Percentiles rank a stretch among this genome's conserved stretches.
phyloP scores from a whole-genome alignment of 2,888 invertebrate species.

The Notocelia uddmanniana region DNA sequence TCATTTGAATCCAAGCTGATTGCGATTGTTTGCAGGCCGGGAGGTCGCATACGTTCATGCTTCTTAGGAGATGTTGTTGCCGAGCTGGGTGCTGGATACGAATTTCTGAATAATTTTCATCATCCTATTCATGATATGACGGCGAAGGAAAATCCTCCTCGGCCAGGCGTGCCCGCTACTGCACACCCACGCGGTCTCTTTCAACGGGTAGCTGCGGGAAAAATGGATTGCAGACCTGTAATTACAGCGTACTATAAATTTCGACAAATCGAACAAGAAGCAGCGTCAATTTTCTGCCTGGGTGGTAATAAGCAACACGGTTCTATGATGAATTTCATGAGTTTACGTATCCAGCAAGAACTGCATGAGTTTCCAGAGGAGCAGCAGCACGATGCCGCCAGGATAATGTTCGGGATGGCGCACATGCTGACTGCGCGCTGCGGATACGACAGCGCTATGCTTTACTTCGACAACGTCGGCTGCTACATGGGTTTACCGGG shows the following conservation, averaged over 20 bases:
- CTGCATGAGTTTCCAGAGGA: conserved; percentile 88
- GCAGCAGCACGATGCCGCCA: conserved; percentile 88
- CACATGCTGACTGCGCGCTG: conserved; percentile 87
- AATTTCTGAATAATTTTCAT: conserved; percentile 78
- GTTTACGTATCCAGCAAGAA: conserved; percentile 88
- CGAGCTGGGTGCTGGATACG: conserved; percentile 90
- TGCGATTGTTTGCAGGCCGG: conserved; percentile 84
- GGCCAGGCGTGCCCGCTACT: conserved; percentile 80
- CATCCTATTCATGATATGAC: conserved; percentile 88
- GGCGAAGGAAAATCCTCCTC: conserved; percentile 87
- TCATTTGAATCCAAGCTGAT: background rate
- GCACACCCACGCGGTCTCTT: conserved; percentile 86
- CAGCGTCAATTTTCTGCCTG: conserved; percentile 86
- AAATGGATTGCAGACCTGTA: conserved; percentile 86
- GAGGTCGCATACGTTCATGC: conserved; percentile 91
- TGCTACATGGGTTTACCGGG: conserved; percentile 86
- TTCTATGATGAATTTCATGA: conserved; percentile 88
- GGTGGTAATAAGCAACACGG: conserved; percentile 87
- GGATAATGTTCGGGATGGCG: conserved; percentile 88
- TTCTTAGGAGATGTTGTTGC: conserved; percentile 92
- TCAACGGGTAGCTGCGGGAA: conserved; percentile 87
- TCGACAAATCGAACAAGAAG: conserved; percentile 88
- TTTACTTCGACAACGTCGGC: conserved; percentile 72
- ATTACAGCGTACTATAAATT: conserved; percentile 88
- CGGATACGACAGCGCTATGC: conserved; percentile 87